Evolutionary conservation across 2,113 vertebrate genomes (phyloP), one percentile per base, ranked within the genome.

Genomic region (Cathartes aura): DNA sequence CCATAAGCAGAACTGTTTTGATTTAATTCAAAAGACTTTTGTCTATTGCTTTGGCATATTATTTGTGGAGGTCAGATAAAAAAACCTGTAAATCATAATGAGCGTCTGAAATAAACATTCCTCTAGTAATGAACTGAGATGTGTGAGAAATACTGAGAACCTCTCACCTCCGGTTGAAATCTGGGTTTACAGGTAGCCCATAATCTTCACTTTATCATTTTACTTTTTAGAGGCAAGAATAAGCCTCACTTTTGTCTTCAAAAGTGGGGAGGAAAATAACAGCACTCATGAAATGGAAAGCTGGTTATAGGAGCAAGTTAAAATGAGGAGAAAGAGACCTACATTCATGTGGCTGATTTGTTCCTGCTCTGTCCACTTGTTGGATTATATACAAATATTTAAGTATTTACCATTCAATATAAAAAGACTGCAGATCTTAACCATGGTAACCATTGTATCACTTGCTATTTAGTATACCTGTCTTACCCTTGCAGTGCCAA

Each of bases 1-100:
- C 47, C 48, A 75, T 43, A 93, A 78, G 27, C 29, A 85, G 55
- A 73, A 66, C 47, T 38, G 43, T 4, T 92, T 76, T 72, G 52
- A 58, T 93, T 90, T 94, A 40, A 84, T 93, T 96, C 59, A 40
- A 60, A 92, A 94, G 34, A 74, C 29, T 68, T 90, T 48, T 80
- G 18, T 82, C 48, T 76, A 11, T 74, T 90, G 8, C n/a, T 93
- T 79, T 95, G 71, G 21, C 63, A 40, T 73, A 50, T 84, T 73
- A 72, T 87, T 94, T 93, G 26, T 80, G 29, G 70, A 82, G 58
- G 50, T 58, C 23, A 87, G 52, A 87, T 89, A 59, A 86, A 63
- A 64, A 95, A 59, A 3, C 4, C 45, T 90, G 29, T 78, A 89
- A 79, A 74, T 87, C 34, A 48, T 48, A 21, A 52, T 19, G 45